Conservation (phyloP, 2,113 vertebrate genomes). For the Cinclus cinclus region DNA sequence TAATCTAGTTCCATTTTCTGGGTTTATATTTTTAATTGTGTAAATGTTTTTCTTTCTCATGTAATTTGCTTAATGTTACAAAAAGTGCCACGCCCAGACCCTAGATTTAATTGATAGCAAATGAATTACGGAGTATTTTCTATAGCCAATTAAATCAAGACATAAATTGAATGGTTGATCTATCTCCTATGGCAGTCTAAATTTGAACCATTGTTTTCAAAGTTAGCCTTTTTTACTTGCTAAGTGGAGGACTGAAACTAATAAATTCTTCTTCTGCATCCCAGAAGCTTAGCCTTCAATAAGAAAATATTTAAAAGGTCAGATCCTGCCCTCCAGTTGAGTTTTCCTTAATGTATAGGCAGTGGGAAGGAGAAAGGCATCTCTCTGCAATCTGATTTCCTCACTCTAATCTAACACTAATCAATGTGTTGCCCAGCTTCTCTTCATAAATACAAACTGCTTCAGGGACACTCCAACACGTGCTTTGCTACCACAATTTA, state of each 20-base stretch:
- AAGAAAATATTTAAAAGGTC: constrained; percentile 27
- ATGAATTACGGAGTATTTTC: background rate
- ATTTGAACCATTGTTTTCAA: constrained; percentile 6
- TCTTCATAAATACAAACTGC: background rate
- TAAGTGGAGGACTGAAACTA: background rate
- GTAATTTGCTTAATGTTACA: background rate
- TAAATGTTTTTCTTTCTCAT: constrained; percentile 17
- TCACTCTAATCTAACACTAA: background rate
- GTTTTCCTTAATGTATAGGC: background rate
- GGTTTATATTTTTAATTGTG: constrained; percentile 1
- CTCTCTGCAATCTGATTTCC: background rate
- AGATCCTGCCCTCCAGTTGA: background rate
- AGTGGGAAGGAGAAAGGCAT: background rate
- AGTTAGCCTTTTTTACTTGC: background rate
- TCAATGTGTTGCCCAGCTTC: background rate
- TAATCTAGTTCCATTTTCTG: constrained; percentile 16
- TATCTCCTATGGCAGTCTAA: background rate
- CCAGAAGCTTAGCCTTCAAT: background rate
- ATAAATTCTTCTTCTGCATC: constrained; percentile 23
- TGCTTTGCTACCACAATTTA: background rate
- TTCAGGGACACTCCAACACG: background rate
- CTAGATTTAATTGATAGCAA: background rate
- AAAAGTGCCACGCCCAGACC: background rate
- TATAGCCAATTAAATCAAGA: background rate
- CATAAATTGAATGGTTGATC: background rate